Evolutionary conservation across 2,797 vertebrate species (phyloP), one percentile per base, ranked within the genome.

Genomic region (Chelon labrosus): DNA sequence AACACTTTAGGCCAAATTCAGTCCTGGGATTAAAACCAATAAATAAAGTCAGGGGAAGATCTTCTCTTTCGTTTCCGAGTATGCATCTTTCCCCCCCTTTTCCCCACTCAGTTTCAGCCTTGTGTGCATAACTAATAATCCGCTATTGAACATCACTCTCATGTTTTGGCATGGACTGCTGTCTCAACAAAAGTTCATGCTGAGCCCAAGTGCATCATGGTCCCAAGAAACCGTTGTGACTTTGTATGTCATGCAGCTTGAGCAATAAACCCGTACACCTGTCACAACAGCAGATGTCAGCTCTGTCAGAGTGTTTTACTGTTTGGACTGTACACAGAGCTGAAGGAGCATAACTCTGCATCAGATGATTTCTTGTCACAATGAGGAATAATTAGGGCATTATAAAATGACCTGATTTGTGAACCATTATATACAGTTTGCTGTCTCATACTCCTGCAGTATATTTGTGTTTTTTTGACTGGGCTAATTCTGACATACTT

Each of bases 1-100:
- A 84, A 87, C 78, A 64, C 82, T 86, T 85, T 61, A 69, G 80
- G 85, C 67, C 74, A 84, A 85, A 88, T 89, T 76, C 70, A 86
- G 83, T 49, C 8, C 44, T 47, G 38, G 88, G 87, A 91, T 85
- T 89, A 79, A 92, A 88, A 85, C 68, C 75, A 86, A 73, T 66
- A 75, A 78, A 86, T 86, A 75, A 89, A 83, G 77, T 83, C 78
- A 59, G 73, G 81, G 72, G 70, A 76, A 84, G 72, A 67, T 75
- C 74, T 85, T 78, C 25, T 53, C 58, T 75, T 58, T 84, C 83
- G 62, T 73, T 84, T 80, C 49, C 20, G 12, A 62, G 77, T 78
- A 56, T 61, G 4, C 37, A 35, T 79, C 52, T 51, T 52, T 65
- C 70, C 38, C 53, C 38, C 53, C 17, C 20, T 9, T 31, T 39